Evolutionary conservation across 2,888 invertebrate species (phyloP).

Genomic region (Apamea monoglypha): DNA sequence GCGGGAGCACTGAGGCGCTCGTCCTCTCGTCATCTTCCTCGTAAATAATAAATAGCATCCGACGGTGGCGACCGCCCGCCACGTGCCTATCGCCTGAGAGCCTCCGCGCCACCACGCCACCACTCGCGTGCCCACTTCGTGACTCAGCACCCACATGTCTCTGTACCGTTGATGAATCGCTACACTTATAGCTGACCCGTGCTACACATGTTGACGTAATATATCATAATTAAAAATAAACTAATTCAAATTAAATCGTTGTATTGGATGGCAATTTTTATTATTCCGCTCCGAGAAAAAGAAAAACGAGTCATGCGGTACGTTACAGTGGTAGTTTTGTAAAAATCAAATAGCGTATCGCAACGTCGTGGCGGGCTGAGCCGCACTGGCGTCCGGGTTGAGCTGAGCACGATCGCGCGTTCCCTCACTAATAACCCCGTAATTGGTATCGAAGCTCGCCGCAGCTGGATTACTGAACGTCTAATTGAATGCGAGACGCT

Average conservation of each 20-base stretch:
- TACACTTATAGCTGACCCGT: slow-evolving; percentile 62
- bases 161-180: slow-evolving; percentile 75
- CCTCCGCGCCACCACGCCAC: slow-evolving; percentile 44
- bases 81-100: slow-evolving; percentile 58
- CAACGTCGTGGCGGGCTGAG: slow-evolving; percentile 57
- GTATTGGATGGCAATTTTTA: neutral
- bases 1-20: slow-evolving; percentile 81
- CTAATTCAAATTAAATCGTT: slow-evolving; percentile 9
- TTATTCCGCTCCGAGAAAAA: neutral
- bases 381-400: slow-evolving; percentile 72
- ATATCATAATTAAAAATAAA: slow-evolving; percentile 6
- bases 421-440: slow-evolving; percentile 89
- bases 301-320: neutral
- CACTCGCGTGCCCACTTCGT: slow-evolving; percentile 66
- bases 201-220: slow-evolving; percentile 30
- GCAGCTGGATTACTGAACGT: slow-evolving; percentile 89
- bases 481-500: slow-evolving; percentile 90
- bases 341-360: slow-evolving; percentile 71
- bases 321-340: slow-evolving; percentile 56
- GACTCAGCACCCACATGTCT: slow-evolving; percentile 78
- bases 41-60: slow-evolving; percentile 87
- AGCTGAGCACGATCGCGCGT: slow-evolving; percentile 79
- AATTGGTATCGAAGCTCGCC: slow-evolving; percentile 90
- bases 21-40: slow-evolving; percentile 83
- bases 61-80: slow-evolving; percentile 53